Percentiles rank a stretch among this genome's conserved stretches.
These are phyloP conservation scores for Armadillidium nasatum DNA, from an alignment of 1,140 invertebrate genomes.

Conservation along the genomic window DNA sequence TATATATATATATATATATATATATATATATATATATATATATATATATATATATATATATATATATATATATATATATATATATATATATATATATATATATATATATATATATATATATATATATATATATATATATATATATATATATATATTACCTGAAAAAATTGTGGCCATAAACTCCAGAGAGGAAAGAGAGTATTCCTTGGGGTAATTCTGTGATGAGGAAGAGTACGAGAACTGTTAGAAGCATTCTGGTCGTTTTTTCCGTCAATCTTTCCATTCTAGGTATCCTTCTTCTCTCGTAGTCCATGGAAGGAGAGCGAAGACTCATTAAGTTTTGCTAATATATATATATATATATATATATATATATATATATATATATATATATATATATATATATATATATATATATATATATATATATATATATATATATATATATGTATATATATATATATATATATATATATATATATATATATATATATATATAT, in stretches of 20 bases:
- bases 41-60: background rate
- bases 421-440: constrained; percentile 1
- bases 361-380: background rate
- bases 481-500: no score
- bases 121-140: background rate
- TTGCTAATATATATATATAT: constrained; percentile 26
- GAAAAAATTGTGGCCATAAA: no score
- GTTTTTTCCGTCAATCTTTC: constrained; percentile 49
- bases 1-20: background rate
- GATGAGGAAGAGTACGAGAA: constrained; percentile 57
- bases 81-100: constrained; percentile 6
- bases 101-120: constrained; percentile 10
- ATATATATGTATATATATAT: no score
- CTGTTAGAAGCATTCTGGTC: constrained; percentile 59
- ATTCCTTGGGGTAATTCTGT: constrained; percentile 55
- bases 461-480: no score
- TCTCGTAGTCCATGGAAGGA: constrained; percentile 39
- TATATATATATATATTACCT: background rate
- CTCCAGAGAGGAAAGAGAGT: constrained; percentile 45
- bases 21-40: background rate
- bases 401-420: background rate
- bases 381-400: background rate
- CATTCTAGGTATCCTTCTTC: constrained; percentile 41
- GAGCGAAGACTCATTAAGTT: constrained; percentile 41
- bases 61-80: background rate